Evolutionary conservation across 2,797 vertebrate species (phyloP).

Genomic region (Etheostoma perlongum): DNA sequence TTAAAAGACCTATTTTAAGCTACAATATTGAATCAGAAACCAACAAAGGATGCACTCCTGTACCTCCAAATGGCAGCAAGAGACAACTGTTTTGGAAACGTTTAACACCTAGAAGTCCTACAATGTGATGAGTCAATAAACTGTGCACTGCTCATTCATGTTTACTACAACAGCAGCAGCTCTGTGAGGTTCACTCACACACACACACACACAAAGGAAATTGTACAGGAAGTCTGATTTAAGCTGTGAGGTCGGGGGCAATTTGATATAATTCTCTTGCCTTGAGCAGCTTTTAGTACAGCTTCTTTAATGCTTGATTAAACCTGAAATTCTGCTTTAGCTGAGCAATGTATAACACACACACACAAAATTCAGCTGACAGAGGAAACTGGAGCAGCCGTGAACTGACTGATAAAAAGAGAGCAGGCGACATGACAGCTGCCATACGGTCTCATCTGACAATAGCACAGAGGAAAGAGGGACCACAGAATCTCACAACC

Average conservation of each 20-base stretch:
- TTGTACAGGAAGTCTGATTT: conserved; percentile 6
- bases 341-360: conserved; percentile 6
- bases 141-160: neutral
- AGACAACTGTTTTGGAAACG: neutral
- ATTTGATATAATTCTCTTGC: conserved; percentile 9
- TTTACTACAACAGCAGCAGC: too few species aligned
- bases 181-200: too few species aligned
- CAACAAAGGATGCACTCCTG: neutral
- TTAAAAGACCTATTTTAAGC: too few species aligned
- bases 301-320: conserved; percentile 31
- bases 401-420: conserved; percentile 64
- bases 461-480: conserved; percentile 47
- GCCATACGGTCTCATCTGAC: conserved; percentile 71
- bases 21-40: neutral
- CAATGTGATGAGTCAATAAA: neutral
- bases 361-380: conserved; percentile 51
- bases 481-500: conserved; percentile 25
- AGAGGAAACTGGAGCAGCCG: conserved; percentile 51
- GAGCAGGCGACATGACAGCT: conserved; percentile 63
- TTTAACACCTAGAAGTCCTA: neutral
- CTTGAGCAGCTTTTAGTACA: conserved; percentile 8
- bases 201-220: neutral
- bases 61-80: neutral
- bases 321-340: conserved; percentile 39
- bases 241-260: neutral